Conservation (phyloP, 1,140 invertebrate species). For the Rhyzopertha dominica region DNA sequence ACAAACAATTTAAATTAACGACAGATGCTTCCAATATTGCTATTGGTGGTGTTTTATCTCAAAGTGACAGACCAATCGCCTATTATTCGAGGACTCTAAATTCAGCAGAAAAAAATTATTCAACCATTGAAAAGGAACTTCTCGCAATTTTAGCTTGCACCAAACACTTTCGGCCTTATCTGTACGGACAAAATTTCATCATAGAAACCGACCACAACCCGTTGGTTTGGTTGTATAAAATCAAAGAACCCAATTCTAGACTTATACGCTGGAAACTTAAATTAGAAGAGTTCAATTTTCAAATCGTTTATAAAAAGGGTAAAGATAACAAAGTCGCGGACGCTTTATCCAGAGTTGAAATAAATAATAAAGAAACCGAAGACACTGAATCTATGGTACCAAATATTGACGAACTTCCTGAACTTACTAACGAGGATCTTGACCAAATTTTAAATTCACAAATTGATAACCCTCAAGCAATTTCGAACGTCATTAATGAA, state of each 20-base stretch:
- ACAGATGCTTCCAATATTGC: not conserved
- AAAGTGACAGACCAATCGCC: not conserved
- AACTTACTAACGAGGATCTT: too few relatives aligned
- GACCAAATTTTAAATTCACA: too few relatives aligned
- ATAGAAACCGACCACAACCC: constrained; percentile 22
- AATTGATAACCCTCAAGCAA: too few relatives aligned
- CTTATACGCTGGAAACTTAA: too few relatives aligned
- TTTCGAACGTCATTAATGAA: too few relatives aligned
- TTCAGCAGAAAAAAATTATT: not conserved
- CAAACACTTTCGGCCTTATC: constrained; percentile 21
- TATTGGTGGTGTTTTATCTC: not conserved
- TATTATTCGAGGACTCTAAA: not conserved
- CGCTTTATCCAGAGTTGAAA: too few relatives aligned
- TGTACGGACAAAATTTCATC: constrained; percentile 15
- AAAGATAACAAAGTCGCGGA: too few relatives aligned
- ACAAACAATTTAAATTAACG: not conserved
- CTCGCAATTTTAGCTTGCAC: constrained; percentile 24
- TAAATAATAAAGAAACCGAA: too few relatives aligned
- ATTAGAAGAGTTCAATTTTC: too few relatives aligned
- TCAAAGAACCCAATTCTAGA: constrained; percentile 17
- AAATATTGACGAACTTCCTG: too few relatives aligned
- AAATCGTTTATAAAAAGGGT: too few relatives aligned
- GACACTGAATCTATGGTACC: too few relatives aligned
- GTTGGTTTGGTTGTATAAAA: constrained; percentile 18
- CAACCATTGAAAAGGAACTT: constrained; percentile 30